These are phyloP conservation scores for Puntigrus tetrazona DNA, from an alignment of 2,113 vertebrate genomes.

Conservation along the genomic window DNA sequence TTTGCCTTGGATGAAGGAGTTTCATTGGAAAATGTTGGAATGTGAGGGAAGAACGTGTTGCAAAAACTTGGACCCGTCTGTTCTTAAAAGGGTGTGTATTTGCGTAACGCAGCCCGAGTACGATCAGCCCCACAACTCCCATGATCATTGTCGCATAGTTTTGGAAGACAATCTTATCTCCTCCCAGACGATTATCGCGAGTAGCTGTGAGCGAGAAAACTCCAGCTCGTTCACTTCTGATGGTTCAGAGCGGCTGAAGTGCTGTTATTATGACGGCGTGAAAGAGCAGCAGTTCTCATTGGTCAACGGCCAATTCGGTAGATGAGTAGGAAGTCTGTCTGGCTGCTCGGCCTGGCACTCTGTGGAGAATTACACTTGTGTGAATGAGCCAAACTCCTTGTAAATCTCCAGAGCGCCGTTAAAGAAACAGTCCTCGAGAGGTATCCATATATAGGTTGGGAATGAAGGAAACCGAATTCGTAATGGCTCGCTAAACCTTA, in stretches of 20 bases:
- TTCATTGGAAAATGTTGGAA: constrained; percentile 6
- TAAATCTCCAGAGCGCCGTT: constrained; percentile 35
- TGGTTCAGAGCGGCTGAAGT: neutral
- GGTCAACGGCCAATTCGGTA: constrained; percentile 25
- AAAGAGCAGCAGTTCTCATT: constrained; percentile 29
- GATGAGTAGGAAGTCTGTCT: constrained; percentile 56
- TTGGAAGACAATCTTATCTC: constrained; percentile 35
- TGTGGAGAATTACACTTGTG: constrained; percentile 50
- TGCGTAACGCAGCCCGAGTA: neutral
- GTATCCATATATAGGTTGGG: constrained; percentile 56
- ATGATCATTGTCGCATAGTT: constrained; percentile 28
- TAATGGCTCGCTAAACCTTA: neutral
- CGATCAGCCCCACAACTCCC: constrained; percentile 32
- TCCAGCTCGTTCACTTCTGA: neutral
- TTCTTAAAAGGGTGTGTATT: constrained; percentile 37
- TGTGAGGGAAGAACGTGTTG: constrained; percentile 33
- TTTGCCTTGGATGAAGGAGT: constrained; percentile 31
- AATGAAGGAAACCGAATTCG: constrained; percentile 24
- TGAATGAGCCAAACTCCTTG: constrained; percentile 52
- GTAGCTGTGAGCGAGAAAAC: neutral
- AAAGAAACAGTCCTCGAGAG: constrained; percentile 19
- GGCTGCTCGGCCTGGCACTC: constrained; percentile 32
- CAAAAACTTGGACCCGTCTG: constrained; percentile 25
- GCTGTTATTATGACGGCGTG: constrained; percentile 40
- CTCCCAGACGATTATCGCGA: constrained; percentile 27